Percentiles rank a stretch among this genome's conserved stretches.
These are phyloP conservation scores for Scrobipalpa atriplicella DNA, from an alignment of 2,888 invertebrate species.

Conservation along the genomic window DNA sequence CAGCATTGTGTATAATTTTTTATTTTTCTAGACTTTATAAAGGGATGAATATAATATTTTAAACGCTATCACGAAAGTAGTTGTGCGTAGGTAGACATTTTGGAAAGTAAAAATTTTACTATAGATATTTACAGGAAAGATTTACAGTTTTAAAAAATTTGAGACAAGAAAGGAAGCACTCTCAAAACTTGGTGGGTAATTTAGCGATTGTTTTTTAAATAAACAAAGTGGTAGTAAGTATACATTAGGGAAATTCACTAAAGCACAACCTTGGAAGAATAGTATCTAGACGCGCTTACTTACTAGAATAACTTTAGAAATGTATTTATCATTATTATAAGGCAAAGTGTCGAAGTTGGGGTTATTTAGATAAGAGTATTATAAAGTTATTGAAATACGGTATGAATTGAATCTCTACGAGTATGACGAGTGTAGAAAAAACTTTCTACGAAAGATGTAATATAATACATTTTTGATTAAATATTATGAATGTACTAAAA, in stretches of 20 bases:
- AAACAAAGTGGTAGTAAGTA: slow-evolving; percentile 50
- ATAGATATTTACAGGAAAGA: slow-evolving; percentile 58
- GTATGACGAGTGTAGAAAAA: neutral
- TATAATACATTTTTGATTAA: neutral
- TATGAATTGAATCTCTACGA: neutral
- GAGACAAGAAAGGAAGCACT: slow-evolving; percentile 49
- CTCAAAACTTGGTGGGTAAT: slow-evolving; percentile 46
- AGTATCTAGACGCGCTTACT: slow-evolving; percentile 79
- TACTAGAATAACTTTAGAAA: slow-evolving; percentile 74
- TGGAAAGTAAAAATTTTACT: slow-evolving; percentile 55
- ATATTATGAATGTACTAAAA: neutral
- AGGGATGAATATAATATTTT: slow-evolving; percentile 41
- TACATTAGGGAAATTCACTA: slow-evolving; percentile 73
- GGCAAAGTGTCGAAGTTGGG: slow-evolving; percentile 80
- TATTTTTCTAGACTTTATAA: slow-evolving; percentile 52
- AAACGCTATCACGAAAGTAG: slow-evolving; percentile 68
- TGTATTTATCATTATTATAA: slow-evolving; percentile 67
- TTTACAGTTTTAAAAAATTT: slow-evolving; percentile 46
- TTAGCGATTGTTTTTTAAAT: slow-evolving; percentile 51
- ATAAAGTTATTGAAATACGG: slow-evolving; percentile 29
- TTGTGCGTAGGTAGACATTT: slow-evolving; percentile 80
- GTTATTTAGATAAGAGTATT: slow-evolving; percentile 60
- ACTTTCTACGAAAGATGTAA: neutral
- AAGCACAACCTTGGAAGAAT: slow-evolving; percentile 83
- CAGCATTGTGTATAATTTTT: slow-evolving; percentile 14